Conservation (phyloP, 2,888 invertebrate species). For the Craniophora ligustri region DNA sequence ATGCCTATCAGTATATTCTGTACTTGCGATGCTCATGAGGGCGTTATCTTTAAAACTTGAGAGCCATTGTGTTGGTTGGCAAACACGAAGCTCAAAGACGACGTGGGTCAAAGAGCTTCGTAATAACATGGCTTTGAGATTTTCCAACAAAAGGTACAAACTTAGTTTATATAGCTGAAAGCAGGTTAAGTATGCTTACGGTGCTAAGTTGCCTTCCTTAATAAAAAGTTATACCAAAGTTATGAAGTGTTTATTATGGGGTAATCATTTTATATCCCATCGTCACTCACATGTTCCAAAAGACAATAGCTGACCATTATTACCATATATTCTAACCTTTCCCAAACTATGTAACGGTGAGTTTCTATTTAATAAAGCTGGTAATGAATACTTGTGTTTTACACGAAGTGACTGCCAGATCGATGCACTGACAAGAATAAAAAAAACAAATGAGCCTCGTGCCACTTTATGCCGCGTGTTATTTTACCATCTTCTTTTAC, state of each 20-base stretch:
- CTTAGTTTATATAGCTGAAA: conserved; percentile 1
- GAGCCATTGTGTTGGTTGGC: conserved; percentile 16
- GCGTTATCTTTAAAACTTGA: conserved; percentile 24
- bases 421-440: no score
- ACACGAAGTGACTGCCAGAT: no score
- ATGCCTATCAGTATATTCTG: neutral
- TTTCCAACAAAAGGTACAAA: conserved; percentile 5
- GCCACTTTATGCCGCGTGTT: no score
- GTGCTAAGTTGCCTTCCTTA: neutral
- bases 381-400: no score
- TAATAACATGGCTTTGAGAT: conserved; percentile 17
- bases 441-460: no score
- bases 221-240: neutral
- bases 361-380: no score
- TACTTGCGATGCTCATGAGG: conserved; percentile 18
- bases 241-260: neutral
- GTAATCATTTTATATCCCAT: no score
- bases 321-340: no score
- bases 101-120: conserved; percentile 12
- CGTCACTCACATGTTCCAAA: no score
- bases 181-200: neutral
- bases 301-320: no score
- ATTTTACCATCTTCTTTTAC: no score
- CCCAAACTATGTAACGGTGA: no score
- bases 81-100: conserved; percentile 20